Evolutionary conservation across 2,888 invertebrate genomes (phyloP).

Genomic region (Heliconius aoede): DNA sequence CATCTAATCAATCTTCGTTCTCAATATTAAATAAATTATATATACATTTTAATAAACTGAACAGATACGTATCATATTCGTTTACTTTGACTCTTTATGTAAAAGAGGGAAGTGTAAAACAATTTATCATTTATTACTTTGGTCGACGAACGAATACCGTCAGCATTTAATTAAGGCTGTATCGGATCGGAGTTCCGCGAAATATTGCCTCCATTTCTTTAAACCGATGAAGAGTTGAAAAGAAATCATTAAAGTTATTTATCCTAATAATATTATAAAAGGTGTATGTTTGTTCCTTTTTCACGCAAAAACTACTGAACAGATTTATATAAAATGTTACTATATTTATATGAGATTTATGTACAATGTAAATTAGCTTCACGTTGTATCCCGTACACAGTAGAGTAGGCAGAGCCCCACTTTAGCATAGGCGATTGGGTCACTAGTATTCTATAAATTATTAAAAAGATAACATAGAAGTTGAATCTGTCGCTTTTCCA

Average conservation of each 20-base stretch:
- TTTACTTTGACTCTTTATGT: background rate
- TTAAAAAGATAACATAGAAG: background rate
- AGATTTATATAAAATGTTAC: no score
- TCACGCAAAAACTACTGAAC: no score
- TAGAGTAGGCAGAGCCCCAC: no score
- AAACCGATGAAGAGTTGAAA: background rate
- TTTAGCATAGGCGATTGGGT: no score
- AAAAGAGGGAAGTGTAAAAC: constrained; percentile 22
- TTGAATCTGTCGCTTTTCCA: background rate
- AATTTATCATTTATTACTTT: constrained; percentile 32
- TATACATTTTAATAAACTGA: constrained; percentile 3
- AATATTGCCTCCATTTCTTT: constrained; percentile 43
- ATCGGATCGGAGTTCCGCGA: constrained; percentile 49
- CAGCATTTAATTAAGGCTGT: constrained; percentile 55
- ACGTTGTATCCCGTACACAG: no score
- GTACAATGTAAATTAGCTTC: no score
- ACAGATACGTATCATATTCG: background rate
- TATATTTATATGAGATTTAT: no score
- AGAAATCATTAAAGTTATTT: background rate
- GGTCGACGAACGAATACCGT: constrained; percentile 44
- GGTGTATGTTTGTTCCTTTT: no score
- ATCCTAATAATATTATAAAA: no score
- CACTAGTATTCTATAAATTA: background rate
- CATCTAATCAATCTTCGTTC: background rate
- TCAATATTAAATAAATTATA: background rate